Base-by-base conservation (phyloP, 2,888 invertebrate genomes). In the Malthinus flaveolus region DNA sequence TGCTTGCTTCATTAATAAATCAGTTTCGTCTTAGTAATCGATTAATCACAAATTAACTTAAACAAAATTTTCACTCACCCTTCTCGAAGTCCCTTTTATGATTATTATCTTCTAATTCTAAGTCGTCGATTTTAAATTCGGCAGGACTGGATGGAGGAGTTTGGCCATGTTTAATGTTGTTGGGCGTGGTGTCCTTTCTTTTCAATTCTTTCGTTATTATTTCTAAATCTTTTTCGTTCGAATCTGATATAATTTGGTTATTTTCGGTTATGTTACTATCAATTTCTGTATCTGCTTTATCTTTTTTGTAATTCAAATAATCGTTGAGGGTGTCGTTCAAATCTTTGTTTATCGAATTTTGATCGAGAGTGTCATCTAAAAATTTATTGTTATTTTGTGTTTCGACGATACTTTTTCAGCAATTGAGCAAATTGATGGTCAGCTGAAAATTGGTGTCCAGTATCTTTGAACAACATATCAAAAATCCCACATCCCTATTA, bases 141-240 rank as follows among this genome's bases (percentile, higher is more conserved):
- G 75, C 74, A 1, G 78, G 78, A 66, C 77, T 78, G 9, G 79
- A 75, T 10, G 79, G 79, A 7, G 79, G 78, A 8, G 78, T 78
- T 54, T 67, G 73, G 7, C 63, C 63, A 45, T 71, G 71, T 39
- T 66, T 62, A 33, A 52, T 53, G 46, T 62, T 49, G 49, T 56
- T 62, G 36, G 70, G 67, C 12, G 65, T 67, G n/a, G 70, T 39
- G 46, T 76, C 73, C 34, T 76, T 49, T 15, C 71, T 69, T 51
- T 75, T 70, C 11, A 79, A 65, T 54, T 77, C 75, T 42, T 77
- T 69, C 0, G 75, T 73, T n/a, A 78, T 72, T 54, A 75, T 73
- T 47, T 75, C 71, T 31, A 77, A 66, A 15, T 69, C 67, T 53
- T 71, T 71, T 49, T 56, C 45, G 5, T 53, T 56, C 31, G 47